Evolutionary conservation across 2,797 vertebrate species (phyloP), one percentile per base, ranked within the genome.

Genomic region (Emydoidea blandingii): DNA sequence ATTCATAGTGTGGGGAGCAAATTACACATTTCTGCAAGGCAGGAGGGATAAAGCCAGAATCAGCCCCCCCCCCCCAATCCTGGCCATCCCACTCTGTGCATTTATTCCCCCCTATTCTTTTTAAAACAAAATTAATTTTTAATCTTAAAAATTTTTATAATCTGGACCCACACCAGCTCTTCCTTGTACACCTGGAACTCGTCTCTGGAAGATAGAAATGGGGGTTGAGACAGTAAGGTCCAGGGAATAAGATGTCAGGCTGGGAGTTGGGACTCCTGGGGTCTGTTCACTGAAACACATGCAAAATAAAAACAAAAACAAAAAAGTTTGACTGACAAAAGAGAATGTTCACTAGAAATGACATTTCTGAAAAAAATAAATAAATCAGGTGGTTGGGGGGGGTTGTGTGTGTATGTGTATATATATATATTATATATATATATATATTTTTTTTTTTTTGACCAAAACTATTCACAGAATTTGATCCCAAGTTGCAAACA

Each of bases 181-280:
- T 88, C 96, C 16, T 96, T 78, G 83, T 94, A 56, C 95, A 96
- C 92, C 80, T 94, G 91, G 83, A 91, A 85, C 53, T 94, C 90
- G 93, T 57, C 85, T 95, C 83, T 96, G 93, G 91, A 95, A 94
- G 85, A 96, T 92, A 84, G 44, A 92, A 88, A 89, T 91, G 87
- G 83, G 93, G 47, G 62, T 83, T 94, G 90, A 96, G 95, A 96
- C 82, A 31, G 95, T 94, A 96, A 88, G 92, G 93, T 91, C 91
- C 93, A 95, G 91, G 85, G 95, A 95, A 65, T 95, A 84, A 85
- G 52, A 84, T 95, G 34, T 95, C 59, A 87, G 96, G 93, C 81
- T 80, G 54, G 72, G 82, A 95, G 94, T 96, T 96, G 88, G 93
- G 85, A 83, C 27, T 95, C 1, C 0, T 12, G 90, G 74, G 91